phyloP scores from a whole-genome alignment of 2,888 invertebrate genomes.

The Ommatoiulus sabulosus region DNA sequence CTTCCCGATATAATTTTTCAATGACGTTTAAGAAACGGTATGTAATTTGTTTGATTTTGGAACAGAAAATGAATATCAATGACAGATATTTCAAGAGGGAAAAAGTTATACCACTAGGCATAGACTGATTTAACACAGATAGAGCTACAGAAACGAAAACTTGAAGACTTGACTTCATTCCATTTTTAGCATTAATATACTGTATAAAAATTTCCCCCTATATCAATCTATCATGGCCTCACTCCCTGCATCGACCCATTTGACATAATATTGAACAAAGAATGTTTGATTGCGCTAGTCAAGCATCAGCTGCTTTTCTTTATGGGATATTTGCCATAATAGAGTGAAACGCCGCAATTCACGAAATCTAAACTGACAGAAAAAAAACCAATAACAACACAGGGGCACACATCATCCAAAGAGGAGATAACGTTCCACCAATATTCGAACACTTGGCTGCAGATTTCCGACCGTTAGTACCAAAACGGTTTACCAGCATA shows the following conservation, averaged over 20 bases:
- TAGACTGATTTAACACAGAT: too few relatives aligned
- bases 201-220: too few relatives aligned
- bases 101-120: too few relatives aligned
- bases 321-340: slow-evolving; percentile 1
- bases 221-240: too few relatives aligned
- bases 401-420: background rate
- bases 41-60: too few relatives aligned
- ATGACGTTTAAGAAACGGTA: too few relatives aligned
- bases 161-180: too few relatives aligned
- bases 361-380: background rate
- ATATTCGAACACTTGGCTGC: background rate
- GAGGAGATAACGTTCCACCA: background rate
- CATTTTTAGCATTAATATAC: too few relatives aligned
- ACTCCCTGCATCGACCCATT: background rate
- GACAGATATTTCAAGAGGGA: too few relatives aligned
- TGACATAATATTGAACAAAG: background rate
- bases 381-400: slow-evolving; percentile 17
- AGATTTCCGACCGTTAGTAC: background rate
- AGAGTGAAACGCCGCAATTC: background rate
- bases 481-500: background rate
- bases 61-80: too few relatives aligned
- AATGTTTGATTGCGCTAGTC: background rate
- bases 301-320: background rate
- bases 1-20: too few relatives aligned
- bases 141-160: too few relatives aligned